These are phyloP conservation scores for Avahi laniger DNA, from an alignment of 2,797 vertebrate genomes.

Conservation along the genomic window DNA sequence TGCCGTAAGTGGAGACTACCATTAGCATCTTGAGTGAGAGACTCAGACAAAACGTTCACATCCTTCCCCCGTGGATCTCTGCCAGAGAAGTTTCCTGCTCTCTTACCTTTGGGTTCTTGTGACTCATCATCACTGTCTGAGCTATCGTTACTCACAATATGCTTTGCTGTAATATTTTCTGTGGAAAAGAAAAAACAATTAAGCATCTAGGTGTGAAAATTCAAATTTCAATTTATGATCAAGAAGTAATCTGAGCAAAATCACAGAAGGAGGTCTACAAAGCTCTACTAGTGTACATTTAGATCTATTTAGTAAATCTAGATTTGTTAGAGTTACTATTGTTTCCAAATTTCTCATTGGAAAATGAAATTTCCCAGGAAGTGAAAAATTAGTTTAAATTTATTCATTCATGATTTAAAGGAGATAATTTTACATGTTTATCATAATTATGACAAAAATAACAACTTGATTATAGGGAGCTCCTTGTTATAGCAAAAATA, in stretches of 20 bases:
- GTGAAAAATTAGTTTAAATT: background rate
- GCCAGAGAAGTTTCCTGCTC: background rate
- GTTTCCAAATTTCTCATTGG: background rate
- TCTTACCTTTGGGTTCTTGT: conserved; percentile 90
- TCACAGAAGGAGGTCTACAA: background rate
- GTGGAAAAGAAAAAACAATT: conserved; percentile 76
- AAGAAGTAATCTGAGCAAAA: background rate
- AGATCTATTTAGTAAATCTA: background rate
- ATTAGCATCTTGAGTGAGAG: background rate
- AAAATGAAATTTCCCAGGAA: background rate
- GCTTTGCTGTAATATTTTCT: conserved; percentile 95
- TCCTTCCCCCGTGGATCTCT: background rate
- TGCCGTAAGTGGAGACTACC: background rate
- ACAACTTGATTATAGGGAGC: background rate
- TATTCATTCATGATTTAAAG: background rate
- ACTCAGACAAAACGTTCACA: background rate
- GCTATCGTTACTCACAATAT: conserved; percentile 94
- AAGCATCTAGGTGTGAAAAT: background rate
- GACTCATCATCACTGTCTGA: conserved; percentile 94
- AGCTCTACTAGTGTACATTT: background rate
- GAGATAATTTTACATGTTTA: background rate
- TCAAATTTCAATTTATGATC: background rate
- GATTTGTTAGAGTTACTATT: background rate
- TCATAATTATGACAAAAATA: background rate
- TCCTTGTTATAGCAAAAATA: background rate